Conservation (phyloP, 2,113 vertebrate species). For the Psophia crepitans region DNA sequence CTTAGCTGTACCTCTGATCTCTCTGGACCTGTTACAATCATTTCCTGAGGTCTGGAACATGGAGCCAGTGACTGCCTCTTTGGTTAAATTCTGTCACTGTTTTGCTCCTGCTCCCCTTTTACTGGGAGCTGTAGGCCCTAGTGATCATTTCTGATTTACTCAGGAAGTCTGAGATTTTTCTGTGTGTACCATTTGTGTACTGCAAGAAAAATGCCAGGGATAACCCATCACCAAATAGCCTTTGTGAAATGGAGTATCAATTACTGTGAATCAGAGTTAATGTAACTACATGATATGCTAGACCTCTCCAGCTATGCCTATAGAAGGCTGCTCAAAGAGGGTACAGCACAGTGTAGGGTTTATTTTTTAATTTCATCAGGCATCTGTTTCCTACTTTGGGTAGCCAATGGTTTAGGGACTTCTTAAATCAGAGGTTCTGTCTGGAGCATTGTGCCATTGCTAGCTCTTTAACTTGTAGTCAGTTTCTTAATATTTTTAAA, state of each 20-base stretch:
- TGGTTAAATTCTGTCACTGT: background rate
- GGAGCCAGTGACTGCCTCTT: background rate
- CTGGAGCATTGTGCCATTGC: background rate
- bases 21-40: background rate
- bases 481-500: background rate
- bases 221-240: background rate
- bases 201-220: background rate
- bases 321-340: background rate
- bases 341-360: background rate
- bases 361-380: no score
- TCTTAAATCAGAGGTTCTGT: background rate
- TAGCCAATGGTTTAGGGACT: background rate
- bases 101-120: background rate
- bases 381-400: background rate
- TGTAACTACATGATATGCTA: background rate
- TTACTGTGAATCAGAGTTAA: background rate
- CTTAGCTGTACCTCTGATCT: background rate
- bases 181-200: background rate
- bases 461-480: background rate
- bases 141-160: background rate
- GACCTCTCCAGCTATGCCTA: background rate
- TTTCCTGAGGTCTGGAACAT: background rate
- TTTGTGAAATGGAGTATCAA: background rate
- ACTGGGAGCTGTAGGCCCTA: background rate
- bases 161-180: background rate